Percentiles rank a stretch among this genome's conserved stretches.
phyloP scores from a whole-genome alignment of 2,888 invertebrate species.

The Priocnemis perturbator region DNA sequence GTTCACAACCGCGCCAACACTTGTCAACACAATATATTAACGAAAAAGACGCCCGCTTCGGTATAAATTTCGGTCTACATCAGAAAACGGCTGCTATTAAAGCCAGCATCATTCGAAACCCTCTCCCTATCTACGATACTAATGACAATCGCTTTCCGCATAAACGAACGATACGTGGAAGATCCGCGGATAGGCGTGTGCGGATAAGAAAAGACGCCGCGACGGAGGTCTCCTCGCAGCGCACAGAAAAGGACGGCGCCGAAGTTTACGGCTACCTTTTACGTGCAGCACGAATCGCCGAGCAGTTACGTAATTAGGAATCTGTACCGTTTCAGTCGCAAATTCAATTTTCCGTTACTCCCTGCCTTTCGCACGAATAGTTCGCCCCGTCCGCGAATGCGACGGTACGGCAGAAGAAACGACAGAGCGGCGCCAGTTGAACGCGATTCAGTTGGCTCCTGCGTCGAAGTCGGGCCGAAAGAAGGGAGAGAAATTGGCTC shows the following conservation, averaged over 20 bases:
- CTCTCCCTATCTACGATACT: too few relatives aligned
- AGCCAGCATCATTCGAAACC: too few relatives aligned
- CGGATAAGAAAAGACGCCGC: too few relatives aligned
- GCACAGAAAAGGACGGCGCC: constrained; percentile 1
- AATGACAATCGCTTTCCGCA: too few relatives aligned
- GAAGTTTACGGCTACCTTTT: background rate
- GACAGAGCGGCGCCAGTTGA: constrained; percentile 1
- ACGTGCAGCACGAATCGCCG: background rate
- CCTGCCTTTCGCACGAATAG: constrained; percentile 8
- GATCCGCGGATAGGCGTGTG: too few relatives aligned
- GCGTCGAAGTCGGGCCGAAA: background rate
- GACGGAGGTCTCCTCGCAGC: background rate
- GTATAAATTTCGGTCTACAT: too few relatives aligned
- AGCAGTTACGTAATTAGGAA: constrained; percentile 14
- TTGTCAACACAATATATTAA: too few relatives aligned
- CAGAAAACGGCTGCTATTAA: too few relatives aligned
- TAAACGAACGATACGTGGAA: too few relatives aligned
- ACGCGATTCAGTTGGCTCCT: constrained; percentile 1
- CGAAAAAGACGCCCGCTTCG: too few relatives aligned
- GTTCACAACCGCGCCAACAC: too few relatives aligned
- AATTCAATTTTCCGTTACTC: constrained; percentile 9
- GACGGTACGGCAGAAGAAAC: background rate
- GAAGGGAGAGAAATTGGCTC: constrained; percentile 1
- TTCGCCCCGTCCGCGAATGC: background rate
- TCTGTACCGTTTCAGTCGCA: constrained; percentile 6